These are phyloP conservation scores for Eustalomyia histrio DNA, from an alignment of 2,888 invertebrate genomes.

Conservation along the genomic window DNA sequence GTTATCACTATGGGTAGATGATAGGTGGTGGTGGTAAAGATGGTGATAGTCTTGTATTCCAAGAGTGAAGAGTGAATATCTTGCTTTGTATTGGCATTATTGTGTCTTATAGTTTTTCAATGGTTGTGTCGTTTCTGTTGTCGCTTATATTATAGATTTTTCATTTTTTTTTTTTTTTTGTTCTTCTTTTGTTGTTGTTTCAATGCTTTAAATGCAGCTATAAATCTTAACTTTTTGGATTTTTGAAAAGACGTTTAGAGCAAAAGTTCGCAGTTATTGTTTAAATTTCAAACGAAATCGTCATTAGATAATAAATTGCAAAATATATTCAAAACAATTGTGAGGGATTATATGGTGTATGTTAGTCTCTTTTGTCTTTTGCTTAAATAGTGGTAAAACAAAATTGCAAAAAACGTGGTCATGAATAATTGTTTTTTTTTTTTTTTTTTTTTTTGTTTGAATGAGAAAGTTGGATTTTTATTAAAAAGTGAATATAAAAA, in stretches of 20 bases:
- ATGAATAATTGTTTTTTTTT: constrained; percentile 42
- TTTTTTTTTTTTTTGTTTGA: too few species aligned
- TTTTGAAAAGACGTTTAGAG: constrained; percentile 47
- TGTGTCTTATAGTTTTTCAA: constrained; percentile 62
- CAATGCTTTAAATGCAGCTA: constrained; percentile 50
- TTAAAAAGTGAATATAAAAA: constrained; percentile 17
- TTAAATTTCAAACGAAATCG: constrained; percentile 61
- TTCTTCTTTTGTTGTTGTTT: constrained; percentile 26
- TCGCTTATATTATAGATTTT: constrained; percentile 64
- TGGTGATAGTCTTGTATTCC: constrained; percentile 9
- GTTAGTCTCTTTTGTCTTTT: background rate
- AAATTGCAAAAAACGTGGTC: constrained; percentile 17
- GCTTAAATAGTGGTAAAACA: background rate
- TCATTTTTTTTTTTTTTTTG: constrained; percentile 45
- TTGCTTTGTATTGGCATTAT: constrained; percentile 50
- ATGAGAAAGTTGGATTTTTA: background rate
- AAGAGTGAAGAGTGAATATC: constrained; percentile 28
- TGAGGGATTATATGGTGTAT: constrained; percentile 42
- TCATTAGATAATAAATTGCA: constrained; percentile 64
- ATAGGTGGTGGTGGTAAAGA: background rate
- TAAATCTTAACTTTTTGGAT: constrained; percentile 64
- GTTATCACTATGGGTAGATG: constrained; percentile 32
- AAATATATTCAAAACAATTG: constrained; percentile 62
- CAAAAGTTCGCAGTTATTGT: constrained; percentile 56
- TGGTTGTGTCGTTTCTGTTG: constrained; percentile 50